Conservation (phyloP, 2,113 vertebrate genomes). For the Halcyon senegalensis region DNA sequence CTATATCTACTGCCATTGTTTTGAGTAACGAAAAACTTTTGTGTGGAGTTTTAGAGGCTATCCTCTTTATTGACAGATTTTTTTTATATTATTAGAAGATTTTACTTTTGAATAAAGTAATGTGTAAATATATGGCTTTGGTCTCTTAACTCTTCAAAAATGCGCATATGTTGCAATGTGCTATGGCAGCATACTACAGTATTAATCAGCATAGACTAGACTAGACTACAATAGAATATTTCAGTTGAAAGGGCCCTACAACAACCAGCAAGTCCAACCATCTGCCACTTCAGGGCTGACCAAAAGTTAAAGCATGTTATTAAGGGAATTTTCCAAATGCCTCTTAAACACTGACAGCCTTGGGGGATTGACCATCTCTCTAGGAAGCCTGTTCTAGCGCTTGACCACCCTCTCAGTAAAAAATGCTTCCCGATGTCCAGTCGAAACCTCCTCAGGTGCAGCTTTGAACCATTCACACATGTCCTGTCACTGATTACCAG, state of each 20-base stretch:
- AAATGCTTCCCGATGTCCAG: not conserved
- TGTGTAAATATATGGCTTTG: not conserved
- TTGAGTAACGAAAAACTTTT: not conserved
- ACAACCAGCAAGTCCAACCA: not conserved
- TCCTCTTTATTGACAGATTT: not conserved
- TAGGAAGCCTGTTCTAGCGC: not conserved
- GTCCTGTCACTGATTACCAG: not conserved
- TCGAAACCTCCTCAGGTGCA: not conserved
- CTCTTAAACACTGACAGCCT: not conserved
- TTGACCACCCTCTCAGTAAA: not conserved
- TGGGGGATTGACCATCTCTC: not conserved
- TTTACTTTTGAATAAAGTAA: not conserved
- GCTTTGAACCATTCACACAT: fast-evolving
- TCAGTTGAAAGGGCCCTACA: not conserved
- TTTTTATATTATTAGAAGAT: not conserved
- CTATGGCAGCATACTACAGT: fast-evolving
- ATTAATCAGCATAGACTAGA: not conserved
- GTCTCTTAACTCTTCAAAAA: not conserved
- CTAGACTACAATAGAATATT: not conserved
- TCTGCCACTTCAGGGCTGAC: not conserved
- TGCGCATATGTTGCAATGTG: not conserved
- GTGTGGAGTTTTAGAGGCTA: not conserved
- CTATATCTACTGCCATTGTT: not conserved
- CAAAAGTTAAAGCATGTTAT: not conserved
- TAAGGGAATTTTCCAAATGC: not conserved